Evolutionary conservation across 1,140 invertebrate species (phyloP).

Genomic region (Oncopeltus fasciatus): DNA sequence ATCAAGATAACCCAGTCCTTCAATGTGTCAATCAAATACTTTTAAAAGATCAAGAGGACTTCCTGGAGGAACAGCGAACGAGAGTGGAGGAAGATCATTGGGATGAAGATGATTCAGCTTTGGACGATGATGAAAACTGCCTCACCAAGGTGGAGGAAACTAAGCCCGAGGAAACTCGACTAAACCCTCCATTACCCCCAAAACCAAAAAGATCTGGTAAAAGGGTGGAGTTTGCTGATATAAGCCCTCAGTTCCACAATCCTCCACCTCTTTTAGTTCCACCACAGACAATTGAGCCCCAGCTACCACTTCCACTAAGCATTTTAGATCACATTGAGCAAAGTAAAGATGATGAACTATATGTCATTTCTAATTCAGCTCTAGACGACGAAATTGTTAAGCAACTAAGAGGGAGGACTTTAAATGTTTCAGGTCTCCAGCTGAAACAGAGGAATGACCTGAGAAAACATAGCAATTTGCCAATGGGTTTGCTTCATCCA

Average conservation of each 20-base stretch:
- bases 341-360: constrained; percentile 22
- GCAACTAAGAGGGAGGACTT: constrained; percentile 14
- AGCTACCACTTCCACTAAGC: constrained; percentile 8
- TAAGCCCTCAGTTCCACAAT: not conserved
- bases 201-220: constrained; percentile 14
- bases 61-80: constrained; percentile 19
- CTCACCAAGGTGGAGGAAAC: not conserved
- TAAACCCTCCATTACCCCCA: constrained; percentile 16
- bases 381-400: constrained; percentile 22
- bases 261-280: not conserved
- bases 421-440: constrained; percentile 13
- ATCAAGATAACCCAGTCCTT: constrained; percentile 52
- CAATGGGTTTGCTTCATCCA: constrained; percentile 15
- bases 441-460: constrained; percentile 7
- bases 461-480: constrained; percentile 14
- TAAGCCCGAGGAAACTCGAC: not conserved
- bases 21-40: constrained; percentile 65
- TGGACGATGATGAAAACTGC: not conserved
- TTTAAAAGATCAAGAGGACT: constrained; percentile 38
- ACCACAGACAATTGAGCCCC: constrained; percentile 13
- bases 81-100: constrained; percentile 10
- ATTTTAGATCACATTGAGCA: constrained; percentile 6
- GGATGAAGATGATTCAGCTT: constrained; percentile 8
- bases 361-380: constrained; percentile 25
- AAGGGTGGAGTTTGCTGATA: constrained; percentile 12